These are phyloP conservation scores for Calidris pugnax DNA, from an alignment of 2,113 vertebrate species.

Conservation along the genomic window DNA sequence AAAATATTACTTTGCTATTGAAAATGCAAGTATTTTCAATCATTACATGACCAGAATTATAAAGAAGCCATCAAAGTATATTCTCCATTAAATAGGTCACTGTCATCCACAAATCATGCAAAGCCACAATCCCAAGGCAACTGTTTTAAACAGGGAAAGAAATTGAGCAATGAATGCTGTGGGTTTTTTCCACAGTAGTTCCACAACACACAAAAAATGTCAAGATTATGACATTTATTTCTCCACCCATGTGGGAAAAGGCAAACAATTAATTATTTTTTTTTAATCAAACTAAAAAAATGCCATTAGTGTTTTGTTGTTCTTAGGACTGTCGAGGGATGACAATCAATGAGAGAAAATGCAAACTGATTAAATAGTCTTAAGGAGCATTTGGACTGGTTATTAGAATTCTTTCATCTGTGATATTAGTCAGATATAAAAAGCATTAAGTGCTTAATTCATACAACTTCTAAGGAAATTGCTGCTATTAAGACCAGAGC, in stretches of 20 bases:
- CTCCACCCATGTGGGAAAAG: not conserved
- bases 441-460: not conserved
- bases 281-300: not conserved
- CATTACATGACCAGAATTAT: not conserved
- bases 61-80: not conserved
- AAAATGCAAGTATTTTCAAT: not conserved
- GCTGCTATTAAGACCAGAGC: not conserved
- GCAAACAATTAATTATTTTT: not conserved
- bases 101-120: not conserved
- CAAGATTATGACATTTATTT: not conserved
- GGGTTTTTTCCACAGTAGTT: not conserved
- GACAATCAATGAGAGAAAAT: not conserved
- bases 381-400: not conserved
- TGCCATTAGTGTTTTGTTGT: not conserved
- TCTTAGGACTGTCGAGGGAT: not conserved
- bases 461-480: not conserved
- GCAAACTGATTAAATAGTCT: not conserved
- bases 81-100: not conserved
- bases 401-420: not conserved
- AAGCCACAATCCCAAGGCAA: not conserved
- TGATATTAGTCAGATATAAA: not conserved
- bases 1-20: not conserved
- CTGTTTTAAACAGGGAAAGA: not conserved
- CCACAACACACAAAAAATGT: not conserved
- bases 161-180: not conserved